Conservation (phyloP, 64 coral and sea anemone genomes). For the Stylophora pistillata region DNA sequence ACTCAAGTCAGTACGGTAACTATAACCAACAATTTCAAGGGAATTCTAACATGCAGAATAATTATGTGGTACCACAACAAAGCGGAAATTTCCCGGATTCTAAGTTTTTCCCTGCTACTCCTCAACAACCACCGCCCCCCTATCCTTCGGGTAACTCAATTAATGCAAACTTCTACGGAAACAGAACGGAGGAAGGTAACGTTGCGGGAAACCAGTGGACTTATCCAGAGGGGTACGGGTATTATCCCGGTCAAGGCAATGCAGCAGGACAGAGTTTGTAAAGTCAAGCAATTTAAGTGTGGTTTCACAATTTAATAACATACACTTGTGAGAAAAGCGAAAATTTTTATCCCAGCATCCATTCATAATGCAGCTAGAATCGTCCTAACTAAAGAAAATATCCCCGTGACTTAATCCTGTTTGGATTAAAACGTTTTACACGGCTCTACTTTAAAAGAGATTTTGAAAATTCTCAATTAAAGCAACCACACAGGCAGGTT, state of each 20-base stretch:
- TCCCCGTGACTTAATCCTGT: too few relatives aligned
- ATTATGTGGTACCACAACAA: conserved; percentile 44
- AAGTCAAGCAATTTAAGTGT: not conserved
- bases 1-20: not conserved
- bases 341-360: not conserved
- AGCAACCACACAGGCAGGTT: too few relatives aligned
- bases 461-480: too few relatives aligned
- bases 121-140: conserved; percentile 33
- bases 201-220: conserved; percentile 51
- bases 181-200: not conserved
- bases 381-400: too few relatives aligned
- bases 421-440: too few relatives aligned
- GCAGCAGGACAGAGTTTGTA: conserved; percentile 32
- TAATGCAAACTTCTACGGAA: conserved; percentile 46
- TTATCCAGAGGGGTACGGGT: conserved; percentile 51
- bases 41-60: conserved; percentile 48
- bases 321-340: not conserved
- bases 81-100: conserved; percentile 21
- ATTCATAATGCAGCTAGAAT: too few relatives aligned
- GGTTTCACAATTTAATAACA: not conserved
- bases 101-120: conserved; percentile 16
- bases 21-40: conserved; percentile 8
- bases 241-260: conserved; percentile 37
- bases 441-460: too few relatives aligned
- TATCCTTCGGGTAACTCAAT: conserved; percentile 23